Base-by-base conservation (phyloP, 2,888 invertebrate genomes). In the Drosophila longiperda region DNA sequence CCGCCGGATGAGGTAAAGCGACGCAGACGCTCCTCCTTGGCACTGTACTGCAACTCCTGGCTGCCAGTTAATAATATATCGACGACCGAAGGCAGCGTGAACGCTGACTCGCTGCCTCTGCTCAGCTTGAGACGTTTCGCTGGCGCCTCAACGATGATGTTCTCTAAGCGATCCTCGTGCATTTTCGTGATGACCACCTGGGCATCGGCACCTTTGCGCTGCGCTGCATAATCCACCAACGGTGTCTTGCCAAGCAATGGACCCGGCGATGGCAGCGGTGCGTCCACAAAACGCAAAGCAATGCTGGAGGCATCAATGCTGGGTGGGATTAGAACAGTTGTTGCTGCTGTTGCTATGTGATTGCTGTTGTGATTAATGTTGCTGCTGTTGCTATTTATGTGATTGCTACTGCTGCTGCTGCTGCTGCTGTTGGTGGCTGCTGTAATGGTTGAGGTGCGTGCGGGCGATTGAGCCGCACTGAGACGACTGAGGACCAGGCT, bases 241-340 rank as follows among this genome's bases (percentile, higher is more conserved):
- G 97, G 95, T 2, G 97, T 97, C 89, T 96, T 97, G 7, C 97
- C 97, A 32, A 97, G 94, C 74, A 97, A 93, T 0, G 97, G 97
- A 0, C 97, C 97, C 0, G 97, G 97, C 5, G 97, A 97, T 50
- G 96, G 96, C 54, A 97, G 92, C 0, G 97, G 96, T 50, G 95
- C 94, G 72, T 94, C 94, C 50, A 95, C 92, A 80, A 95, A 94
- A 12, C 92, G 88, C 32, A 91, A 75, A 76, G 94, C 78, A 5
- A 72, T 63, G n/a, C 15, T 66, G 33, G 34, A 55, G 29, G 70
- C 65, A 45, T 80, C 60, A 48, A 74, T 58, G 68, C 40, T 58
- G 45, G 82, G 60, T 26, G 76, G 74, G 15, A 53, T 29, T 17
- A 57, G n/a, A 0, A 55, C 48, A 40, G 55, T 48, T 20, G 53